Evolutionary conservation across 2,113 vertebrate species (phyloP).

Genomic region (Leucoraja erinaceus): DNA sequence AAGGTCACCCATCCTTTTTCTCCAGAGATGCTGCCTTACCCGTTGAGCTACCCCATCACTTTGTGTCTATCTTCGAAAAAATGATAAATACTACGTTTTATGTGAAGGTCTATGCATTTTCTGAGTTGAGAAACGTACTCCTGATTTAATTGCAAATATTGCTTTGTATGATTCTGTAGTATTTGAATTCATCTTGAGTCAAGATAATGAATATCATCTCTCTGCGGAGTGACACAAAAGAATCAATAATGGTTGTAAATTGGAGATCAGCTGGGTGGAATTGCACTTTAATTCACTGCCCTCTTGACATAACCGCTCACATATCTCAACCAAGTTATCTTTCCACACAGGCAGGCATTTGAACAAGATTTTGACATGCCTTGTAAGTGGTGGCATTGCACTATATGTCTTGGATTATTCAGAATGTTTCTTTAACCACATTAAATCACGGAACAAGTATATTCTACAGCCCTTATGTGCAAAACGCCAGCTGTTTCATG

Average conservation of each 20-base stretch:
- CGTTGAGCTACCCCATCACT: too few relatives aligned
- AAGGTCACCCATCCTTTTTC: too few relatives aligned
- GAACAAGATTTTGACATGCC: neutral
- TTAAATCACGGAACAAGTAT: neutral
- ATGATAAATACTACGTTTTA: neutral
- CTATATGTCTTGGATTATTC: neutral
- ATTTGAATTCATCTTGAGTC: neutral
- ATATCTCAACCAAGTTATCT: neutral
- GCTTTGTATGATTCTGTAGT: neutral
- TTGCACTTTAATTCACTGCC: neutral
- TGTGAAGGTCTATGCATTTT: neutral
- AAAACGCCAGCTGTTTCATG: neutral
- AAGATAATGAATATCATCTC: neutral
- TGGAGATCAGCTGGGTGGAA: neutral
- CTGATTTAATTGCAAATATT: neutral
- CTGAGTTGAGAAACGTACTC: neutral
- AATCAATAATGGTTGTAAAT: slow-evolving; percentile 15
- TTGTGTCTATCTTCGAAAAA: neutral
- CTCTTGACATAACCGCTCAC: neutral
- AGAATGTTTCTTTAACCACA: neutral
- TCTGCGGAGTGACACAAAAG: neutral
- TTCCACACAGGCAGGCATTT: neutral
- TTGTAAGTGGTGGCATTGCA: neutral
- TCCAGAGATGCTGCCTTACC: too few relatives aligned
- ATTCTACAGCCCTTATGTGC: neutral